Conservation (phyloP, 1,140 invertebrate genomes). For the Heliconius melpomene region DNA sequence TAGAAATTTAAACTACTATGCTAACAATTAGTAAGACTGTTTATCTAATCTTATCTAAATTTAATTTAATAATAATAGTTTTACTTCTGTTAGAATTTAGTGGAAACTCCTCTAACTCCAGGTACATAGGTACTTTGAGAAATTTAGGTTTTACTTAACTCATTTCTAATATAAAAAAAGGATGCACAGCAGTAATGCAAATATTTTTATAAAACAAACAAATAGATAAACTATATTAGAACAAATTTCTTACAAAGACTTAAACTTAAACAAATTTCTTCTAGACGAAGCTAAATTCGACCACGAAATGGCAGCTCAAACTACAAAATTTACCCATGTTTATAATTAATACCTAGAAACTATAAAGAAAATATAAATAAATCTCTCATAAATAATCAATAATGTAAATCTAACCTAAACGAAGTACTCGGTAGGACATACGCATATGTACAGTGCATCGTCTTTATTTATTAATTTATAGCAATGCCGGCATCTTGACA, state of each 20-base stretch:
- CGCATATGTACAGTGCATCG: slow-evolving; percentile 24
- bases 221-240: no score
- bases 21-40: background rate
- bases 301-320: background rate
- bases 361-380: background rate
- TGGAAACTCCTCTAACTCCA: no score
- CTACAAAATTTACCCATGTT: background rate
- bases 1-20: background rate
- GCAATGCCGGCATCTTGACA: slow-evolving; percentile 47
- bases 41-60: background rate
- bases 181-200: background rate
- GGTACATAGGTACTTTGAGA: no score
- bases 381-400: background rate
- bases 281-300: background rate
- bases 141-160: no score
- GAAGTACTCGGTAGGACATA: slow-evolving; percentile 23
- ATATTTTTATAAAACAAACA: background rate
- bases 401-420: slow-evolving; percentile 18
- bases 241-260: no score
- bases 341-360: background rate
- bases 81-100: no score
- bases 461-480: slow-evolving; percentile 51
- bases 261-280: no score
- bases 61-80: background rate
- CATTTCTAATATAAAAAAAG: no score